Percentiles rank a stretch among this genome's conserved stretches.
phyloP scores from a whole-genome alignment of 2,797 vertebrate genomes.

The Somateria mollissima region DNA sequence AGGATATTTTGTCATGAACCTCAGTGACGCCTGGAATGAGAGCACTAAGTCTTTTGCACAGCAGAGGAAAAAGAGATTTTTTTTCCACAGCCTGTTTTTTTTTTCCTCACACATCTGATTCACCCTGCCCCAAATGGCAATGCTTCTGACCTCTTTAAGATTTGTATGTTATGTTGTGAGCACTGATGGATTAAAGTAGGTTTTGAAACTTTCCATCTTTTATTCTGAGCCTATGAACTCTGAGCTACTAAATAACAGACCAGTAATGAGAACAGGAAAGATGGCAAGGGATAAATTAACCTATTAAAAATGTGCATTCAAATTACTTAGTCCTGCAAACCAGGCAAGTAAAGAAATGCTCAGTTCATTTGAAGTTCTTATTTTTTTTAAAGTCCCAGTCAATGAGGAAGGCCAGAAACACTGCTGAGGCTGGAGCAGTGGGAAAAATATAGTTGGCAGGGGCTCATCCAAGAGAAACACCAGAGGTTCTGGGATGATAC shows the following conservation, averaged over 20 bases:
- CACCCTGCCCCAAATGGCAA: neutral
- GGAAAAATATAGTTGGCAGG: neutral
- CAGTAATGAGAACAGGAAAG: neutral
- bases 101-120: neutral
- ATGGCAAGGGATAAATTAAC: neutral
- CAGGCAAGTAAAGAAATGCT: neutral
- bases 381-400: neutral
- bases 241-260: neutral
- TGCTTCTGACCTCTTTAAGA: neutral
- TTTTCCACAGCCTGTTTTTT: neutral
- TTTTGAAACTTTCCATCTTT: neutral
- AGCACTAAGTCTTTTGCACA: neutral
- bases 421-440: neutral
- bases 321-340: neutral
- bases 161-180: neutral
- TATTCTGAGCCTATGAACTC: neutral
- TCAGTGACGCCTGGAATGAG: neutral
- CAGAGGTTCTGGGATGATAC: fast-evolving
- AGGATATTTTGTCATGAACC: neutral
- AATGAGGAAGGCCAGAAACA: neutral
- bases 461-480: neutral
- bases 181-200: neutral
- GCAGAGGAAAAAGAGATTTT: neutral
- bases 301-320: neutral
- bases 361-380: neutral